These are phyloP conservation scores for Catharus fuscescens DNA, from an alignment of 2,113 vertebrate species.

Conservation along the genomic window DNA sequence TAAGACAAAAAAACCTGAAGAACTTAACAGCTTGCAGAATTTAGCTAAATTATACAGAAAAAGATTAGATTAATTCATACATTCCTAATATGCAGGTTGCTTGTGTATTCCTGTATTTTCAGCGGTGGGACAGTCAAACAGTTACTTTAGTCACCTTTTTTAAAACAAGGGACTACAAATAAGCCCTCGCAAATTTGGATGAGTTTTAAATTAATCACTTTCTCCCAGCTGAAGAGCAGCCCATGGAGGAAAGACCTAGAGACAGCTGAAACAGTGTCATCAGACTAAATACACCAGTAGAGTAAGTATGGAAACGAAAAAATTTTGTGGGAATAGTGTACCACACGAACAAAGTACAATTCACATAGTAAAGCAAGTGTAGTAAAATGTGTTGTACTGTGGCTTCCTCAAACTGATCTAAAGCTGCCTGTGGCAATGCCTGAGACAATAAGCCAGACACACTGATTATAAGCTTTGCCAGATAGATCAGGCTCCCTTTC, in stretches of 20 bases:
- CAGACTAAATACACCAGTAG: not conserved
- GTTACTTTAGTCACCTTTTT: not conserved
- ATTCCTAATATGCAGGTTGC: not conserved
- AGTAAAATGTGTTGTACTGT: not conserved
- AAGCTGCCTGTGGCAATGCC: not conserved
- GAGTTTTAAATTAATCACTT: not conserved
- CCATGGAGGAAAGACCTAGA: not conserved
- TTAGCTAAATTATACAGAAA: not conserved
- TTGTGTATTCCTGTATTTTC: not conserved
- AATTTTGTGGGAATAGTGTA: not conserved
- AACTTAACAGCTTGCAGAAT: not conserved
- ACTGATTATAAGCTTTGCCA: not conserved
- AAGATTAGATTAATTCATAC: not conserved
- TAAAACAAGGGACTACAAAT: not conserved
- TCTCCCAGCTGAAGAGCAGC: not conserved
- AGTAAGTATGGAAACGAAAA: not conserved
- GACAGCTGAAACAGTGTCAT: not conserved
- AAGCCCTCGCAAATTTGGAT: not conserved
- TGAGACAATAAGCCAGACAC: not conserved
- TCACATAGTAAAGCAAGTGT: not conserved
- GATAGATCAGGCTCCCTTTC: not conserved
- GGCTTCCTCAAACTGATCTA: not conserved
- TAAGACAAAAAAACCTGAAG: not conserved
- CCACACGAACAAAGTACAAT: not conserved
- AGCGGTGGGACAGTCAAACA: not conserved